These are phyloP conservation scores for Hypolimnas misippus DNA, from an alignment of 2,888 invertebrate genomes.

Conservation along the genomic window DNA sequence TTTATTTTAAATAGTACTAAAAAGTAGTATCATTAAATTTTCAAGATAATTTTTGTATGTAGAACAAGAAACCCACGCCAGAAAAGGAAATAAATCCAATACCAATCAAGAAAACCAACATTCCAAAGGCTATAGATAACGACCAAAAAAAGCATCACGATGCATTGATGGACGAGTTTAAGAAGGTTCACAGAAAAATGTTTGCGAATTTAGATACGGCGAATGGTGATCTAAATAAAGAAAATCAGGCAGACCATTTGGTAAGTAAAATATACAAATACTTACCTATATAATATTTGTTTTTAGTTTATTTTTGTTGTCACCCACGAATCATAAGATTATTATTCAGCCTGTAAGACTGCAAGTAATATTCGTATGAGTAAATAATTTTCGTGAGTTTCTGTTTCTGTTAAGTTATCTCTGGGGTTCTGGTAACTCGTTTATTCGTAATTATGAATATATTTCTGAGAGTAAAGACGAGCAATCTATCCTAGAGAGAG, in stretches of 20 bases:
- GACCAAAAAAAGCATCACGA: conserved; percentile 88
- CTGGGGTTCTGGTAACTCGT: no score
- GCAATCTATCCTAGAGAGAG: no score
- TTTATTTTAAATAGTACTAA: background rate
- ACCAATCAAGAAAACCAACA: conserved; percentile 61
- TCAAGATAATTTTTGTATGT: conserved; percentile 21
- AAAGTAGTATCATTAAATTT: no score
- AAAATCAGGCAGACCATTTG: conserved; percentile 49
- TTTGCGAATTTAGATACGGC: conserved; percentile 81
- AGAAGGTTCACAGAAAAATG: conserved; percentile 94
- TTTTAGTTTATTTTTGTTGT: background rate
- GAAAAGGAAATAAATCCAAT: conserved; percentile 54
- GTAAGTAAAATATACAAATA: conserved; percentile 54
- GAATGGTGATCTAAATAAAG: conserved; percentile 43
- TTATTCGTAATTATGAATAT: no score
- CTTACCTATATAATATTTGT: background rate
- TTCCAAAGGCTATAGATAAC: conserved; percentile 77
- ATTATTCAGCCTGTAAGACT: no score
- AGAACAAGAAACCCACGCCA: conserved; percentile 68
- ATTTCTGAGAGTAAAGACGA: no score
- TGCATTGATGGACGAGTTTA: conserved; percentile 95
- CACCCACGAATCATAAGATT: no score
- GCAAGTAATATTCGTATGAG: no score
- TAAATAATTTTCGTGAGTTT: no score
- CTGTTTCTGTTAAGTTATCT: no score